Conservation (phyloP, 2,888 invertebrate genomes). For the Agrotis segetum region DNA sequence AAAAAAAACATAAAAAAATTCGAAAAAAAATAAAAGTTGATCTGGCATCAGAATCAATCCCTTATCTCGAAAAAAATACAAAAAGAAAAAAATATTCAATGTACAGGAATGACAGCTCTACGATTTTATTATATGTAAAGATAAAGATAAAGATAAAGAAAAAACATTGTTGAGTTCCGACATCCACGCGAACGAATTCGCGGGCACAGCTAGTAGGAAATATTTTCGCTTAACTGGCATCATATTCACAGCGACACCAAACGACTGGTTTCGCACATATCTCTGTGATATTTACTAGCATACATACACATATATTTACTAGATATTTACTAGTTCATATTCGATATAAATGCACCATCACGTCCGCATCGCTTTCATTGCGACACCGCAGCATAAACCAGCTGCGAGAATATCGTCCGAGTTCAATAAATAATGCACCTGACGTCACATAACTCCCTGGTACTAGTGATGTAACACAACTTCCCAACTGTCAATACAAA, state of each 20-base stretch:
- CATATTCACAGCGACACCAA: slow-evolving; percentile 17
- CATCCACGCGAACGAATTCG: too few species aligned
- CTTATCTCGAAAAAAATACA: too few species aligned
- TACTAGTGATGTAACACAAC: slow-evolving; percentile 6
- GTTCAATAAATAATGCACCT: slow-evolving; percentile 61
- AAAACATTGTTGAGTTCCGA: too few species aligned
- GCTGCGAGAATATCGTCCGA: slow-evolving; percentile 31
- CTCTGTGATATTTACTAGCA: slow-evolving; percentile 10
- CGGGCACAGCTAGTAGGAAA: too few species aligned
- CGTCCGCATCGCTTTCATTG: slow-evolving; percentile 46
- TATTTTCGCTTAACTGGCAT: neutral
- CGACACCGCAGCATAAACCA: slow-evolving; percentile 40
- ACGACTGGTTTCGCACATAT: slow-evolving; percentile 10
- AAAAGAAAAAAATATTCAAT: too few species aligned
- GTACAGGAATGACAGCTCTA: too few species aligned
- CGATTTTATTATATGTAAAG: too few species aligned
- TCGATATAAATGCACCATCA: slow-evolving; percentile 47
- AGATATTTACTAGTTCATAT: slow-evolving; percentile 13
- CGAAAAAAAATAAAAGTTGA: too few species aligned
- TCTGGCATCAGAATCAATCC: too few species aligned
- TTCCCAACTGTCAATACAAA: slow-evolving; percentile 13
- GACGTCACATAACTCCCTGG: slow-evolving; percentile 26
- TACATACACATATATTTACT: too few species aligned
- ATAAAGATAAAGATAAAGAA: too few species aligned
- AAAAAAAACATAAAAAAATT: too few species aligned